Evolutionary conservation across 2,888 invertebrate genomes (phyloP).

Genomic region (Matsumyia berberina): DNA sequence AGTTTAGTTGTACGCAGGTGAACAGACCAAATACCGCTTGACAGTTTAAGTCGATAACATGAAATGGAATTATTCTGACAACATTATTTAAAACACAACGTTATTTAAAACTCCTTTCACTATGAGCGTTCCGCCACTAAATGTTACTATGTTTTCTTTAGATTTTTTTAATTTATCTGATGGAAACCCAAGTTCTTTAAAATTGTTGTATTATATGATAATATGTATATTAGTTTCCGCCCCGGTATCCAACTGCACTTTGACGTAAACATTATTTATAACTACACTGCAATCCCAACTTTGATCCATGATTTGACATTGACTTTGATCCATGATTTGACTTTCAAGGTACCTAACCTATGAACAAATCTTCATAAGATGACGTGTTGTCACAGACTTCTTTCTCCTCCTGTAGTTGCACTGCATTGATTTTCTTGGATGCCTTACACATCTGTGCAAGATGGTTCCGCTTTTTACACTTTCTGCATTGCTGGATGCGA

Average conservation of each 20-base stretch:
- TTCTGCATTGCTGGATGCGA: no score
- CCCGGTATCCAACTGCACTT: constrained; percentile 39
- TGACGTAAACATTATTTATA: constrained; percentile 32
- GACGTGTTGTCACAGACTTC: constrained; percentile 24
- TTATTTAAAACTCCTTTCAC: constrained; percentile 15
- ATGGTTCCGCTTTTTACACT: constrained; percentile 30
- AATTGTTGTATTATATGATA: constrained; percentile 18
- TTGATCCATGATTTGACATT: no score
- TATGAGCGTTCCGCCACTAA: constrained; percentile 28
- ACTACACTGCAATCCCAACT: no score
- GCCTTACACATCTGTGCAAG: constrained; percentile 31
- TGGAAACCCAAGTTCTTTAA: constrained; percentile 24
- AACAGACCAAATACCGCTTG: constrained; percentile 38
- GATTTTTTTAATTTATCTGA: no score
- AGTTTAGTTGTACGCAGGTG: constrained; percentile 33
- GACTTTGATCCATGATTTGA: no score
- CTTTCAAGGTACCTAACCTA: no score
- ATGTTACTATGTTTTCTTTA: neutral
- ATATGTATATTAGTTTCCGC: constrained; percentile 37
- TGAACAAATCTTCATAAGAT: constrained; percentile 39
- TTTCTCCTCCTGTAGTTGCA: constrained; percentile 14
- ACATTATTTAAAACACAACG: constrained; percentile 25
- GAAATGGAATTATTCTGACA: constrained; percentile 22
- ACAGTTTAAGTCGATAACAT: constrained; percentile 34
- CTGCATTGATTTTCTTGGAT: constrained; percentile 19